Evolutionary conservation across 2,888 invertebrate genomes (phyloP).

Genomic region (Cantharis rustica): DNA sequence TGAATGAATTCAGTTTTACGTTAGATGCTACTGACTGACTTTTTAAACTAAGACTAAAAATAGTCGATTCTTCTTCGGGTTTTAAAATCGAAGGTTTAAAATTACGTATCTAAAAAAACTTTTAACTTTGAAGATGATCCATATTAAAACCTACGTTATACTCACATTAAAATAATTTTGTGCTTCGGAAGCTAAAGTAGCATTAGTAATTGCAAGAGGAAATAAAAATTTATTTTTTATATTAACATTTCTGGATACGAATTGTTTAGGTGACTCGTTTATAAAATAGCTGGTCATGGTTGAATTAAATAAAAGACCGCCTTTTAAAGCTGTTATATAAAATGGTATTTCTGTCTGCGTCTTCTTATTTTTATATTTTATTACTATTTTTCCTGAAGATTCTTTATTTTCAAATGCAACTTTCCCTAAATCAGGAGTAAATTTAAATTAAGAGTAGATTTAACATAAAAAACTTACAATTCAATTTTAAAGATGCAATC

Average conservation of each 20-base stretch:
- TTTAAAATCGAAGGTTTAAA: conserved; percentile 65
- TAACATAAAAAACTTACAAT: conserved; percentile 63
- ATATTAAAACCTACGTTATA: conserved; percentile 2
- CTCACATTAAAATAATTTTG: conserved; percentile 65
- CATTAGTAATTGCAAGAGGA: conserved; percentile 74
- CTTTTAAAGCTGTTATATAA: conserved; percentile 63
- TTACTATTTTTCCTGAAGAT: conserved; percentile 62
- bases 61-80: conserved; percentile 62
- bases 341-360: conserved; percentile 67
- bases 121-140: background rate
- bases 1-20: conserved; percentile 65
- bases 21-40: conserved; percentile 57
- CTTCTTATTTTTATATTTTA: conserved; percentile 59
- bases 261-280: conserved; percentile 46
- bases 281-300: conserved; percentile 60
- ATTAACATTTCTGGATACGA: conserved; percentile 57
- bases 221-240: conserved; percentile 76
- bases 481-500: conserved; percentile 71
- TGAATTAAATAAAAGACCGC: conserved; percentile 63
- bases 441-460: background rate
- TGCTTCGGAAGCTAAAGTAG: conserved; percentile 67
- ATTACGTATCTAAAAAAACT: conserved; percentile 61
- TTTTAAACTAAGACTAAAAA: conserved; percentile 64
- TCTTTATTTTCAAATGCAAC: conserved; percentile 60
- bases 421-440: conserved; percentile 59